Base-by-base conservation (phyloP, 2,888 invertebrate species). In the Agonum fuliginosum region DNA sequence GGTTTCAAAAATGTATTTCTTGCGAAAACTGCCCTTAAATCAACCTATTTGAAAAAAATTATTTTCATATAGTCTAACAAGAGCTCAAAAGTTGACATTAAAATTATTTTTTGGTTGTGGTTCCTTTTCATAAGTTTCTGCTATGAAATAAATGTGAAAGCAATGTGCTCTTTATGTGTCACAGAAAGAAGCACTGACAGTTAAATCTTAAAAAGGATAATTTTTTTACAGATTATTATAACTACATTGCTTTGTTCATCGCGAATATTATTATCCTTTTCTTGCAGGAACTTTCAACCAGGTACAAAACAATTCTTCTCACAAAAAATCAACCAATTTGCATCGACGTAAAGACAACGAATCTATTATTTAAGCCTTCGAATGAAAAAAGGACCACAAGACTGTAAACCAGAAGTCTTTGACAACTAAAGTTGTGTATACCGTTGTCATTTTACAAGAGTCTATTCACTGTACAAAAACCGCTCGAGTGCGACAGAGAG, bases 371-470 rank as follows among this genome's bases (percentile, higher is more conserved):
- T 67, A 67, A 67, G 41, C 41, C 20, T 3, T 4, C 6, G 2
- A n/a, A 37, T 37, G 19, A 37, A 67, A 41, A 67, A 37, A 37
- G 12, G 20, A 65, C 65, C 34, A 34, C 54, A 62, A 62, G 58
- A 17, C 58, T 62, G 58, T 30, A 62, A 62, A 62, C 17, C 58
- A 17, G 58, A 62, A 41, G 41, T 67, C 67, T 67, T 67, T 67
- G 67, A 41, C 67, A 67, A 41, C 67, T 41, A 22, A 67, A 67
- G 19, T 67, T 67, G 67, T 67, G 58, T 62, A 62, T 30, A 67
- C 67, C 41, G 67, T 67, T 67, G 67, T 67, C 67, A 67, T 67
- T 67, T 67, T 67, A 67, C 67, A 67, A 37, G 67, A 41, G 41
- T 19, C 20, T 41, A 41, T 41, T 41, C 41, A 67, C 37, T 20